Evolutionary conservation across 2,888 invertebrate species (phyloP).

Genomic region (Trachelus troglodyta): DNA sequence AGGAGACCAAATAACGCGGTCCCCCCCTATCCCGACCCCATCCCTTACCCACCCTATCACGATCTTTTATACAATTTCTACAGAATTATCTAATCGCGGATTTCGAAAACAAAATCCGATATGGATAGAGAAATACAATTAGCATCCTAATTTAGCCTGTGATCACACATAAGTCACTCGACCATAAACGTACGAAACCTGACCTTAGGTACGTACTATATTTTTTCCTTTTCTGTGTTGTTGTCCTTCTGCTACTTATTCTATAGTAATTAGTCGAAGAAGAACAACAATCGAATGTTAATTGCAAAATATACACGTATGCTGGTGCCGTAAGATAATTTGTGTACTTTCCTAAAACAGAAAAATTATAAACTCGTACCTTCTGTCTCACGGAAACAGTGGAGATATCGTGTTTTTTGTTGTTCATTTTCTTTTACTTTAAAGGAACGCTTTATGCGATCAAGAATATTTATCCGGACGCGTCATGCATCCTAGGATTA

Average conservation of each 20-base stretch:
- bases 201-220: background rate
- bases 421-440: background rate
- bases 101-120: background rate
- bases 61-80: background rate
- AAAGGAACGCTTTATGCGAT: background rate
- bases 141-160: background rate
- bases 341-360: constrained; percentile 18
- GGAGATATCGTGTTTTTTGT: background rate
- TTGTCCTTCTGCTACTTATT: background rate
- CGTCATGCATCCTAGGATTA: background rate
- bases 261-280: background rate
- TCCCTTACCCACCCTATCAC: background rate
- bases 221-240: background rate
- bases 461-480: background rate
- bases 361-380: constrained; percentile 10
- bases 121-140: background rate
- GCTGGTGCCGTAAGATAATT: background rate
- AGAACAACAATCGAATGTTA: background rate
- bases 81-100: background rate
- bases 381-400: constrained; percentile 19
- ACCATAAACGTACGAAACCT: background rate
- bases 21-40: background rate
- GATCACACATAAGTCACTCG: background rate
- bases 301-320: background rate
- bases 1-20: background rate